Evolutionary conservation across 2,113 vertebrate genomes (phyloP), one percentile per base, ranked within the genome.

Genomic region (Oxyura jamaicensis): DNA sequence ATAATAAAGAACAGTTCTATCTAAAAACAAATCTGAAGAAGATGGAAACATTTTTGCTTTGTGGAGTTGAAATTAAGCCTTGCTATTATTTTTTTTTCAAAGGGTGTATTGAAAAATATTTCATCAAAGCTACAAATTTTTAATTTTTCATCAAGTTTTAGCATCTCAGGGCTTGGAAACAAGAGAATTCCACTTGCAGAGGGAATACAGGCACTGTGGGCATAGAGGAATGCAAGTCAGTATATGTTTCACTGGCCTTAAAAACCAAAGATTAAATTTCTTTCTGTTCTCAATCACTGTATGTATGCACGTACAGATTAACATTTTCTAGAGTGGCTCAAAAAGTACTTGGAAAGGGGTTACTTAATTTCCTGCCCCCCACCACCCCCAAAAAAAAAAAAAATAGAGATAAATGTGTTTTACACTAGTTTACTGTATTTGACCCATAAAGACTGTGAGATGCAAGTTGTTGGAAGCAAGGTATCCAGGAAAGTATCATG

Each of bases 401-500:
- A 5, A 13, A 33, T 28, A 48, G 8, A 73, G 22, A 2, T 22
- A 67, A 81, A 22, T 48, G 2, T 60, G 22, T n/a, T 90, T 89
- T 62, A 55, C 35, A 50, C 5, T 44, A 36, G 23, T 58, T 85
- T 88, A 75, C 20, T 4, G 1, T 63, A 48, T 75, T 83, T 83
- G 6, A 20, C 12, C 42, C 35, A 13, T 72, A 74, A 75, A 78
- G 22, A 52, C 36, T 63, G 5, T 36, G 83, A 90, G 28, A 59
- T 39, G 31, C 7, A 91, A 63, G 86, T 20, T 92, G 19, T 35
- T 92, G 33, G 31, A 72, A 52, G 5, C 11, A 83, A 77, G 25
- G 33, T 90, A 88, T 90, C 86, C 58, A 60, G 88, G 41, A 83
- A 74, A 83, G 22, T 52, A 78, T 59, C 67, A 14, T 28, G 31